Evolutionary conservation across 2,888 invertebrate genomes (phyloP), one percentile per base, ranked within the genome.

Genomic region (Zygaena filipendulae): DNA sequence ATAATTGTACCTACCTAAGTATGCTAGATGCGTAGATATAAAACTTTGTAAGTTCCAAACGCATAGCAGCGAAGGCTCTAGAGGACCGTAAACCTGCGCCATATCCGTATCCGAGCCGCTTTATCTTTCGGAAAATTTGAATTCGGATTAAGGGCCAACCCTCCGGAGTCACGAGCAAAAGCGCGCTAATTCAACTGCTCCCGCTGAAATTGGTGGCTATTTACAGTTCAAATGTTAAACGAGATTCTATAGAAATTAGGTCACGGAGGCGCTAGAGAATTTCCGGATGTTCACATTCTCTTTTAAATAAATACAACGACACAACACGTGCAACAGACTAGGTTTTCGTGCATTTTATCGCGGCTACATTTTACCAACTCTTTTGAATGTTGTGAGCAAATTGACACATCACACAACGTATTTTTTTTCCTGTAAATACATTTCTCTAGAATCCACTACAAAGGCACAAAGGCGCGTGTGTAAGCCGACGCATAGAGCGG

Each of bases 121-220:
- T 66, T 62, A 66, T 69, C 59, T 60, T 58, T 60, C 52, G 62
- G 61, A 68, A 70, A 70, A 70, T 68, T 64, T 49, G 40, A 49
- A 47, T 47, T 43, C 35, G 49, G 51, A 63, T 59, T 61, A 63
- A 44, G 46, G 49, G 43, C 42, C 45, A 43, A 38, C 47, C 47
- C 53, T 46, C 42, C 42, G 41, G 47, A 47, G n/a, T n/a, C n/a
- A n/a, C n/a, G n/a, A n/a, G n/a, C n/a, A n/a, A n/a, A n/a, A 55
- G 58, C 51, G 42, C 47, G 40, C 47, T 53, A 51, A 54, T 53
- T 52, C 48, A 46, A 50, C 42, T 35, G 42, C 42, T 38, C 37
- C 36, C n/a, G 16, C 4, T 39, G 40, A 45, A 52, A 51, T 47
- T 47, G 45, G 40, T 39, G 38, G 36, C 39, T 41, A 38, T 45